phyloP scores from a whole-genome alignment of 1,140 invertebrate genomes.

The Pachypeltis micranthus region DNA sequence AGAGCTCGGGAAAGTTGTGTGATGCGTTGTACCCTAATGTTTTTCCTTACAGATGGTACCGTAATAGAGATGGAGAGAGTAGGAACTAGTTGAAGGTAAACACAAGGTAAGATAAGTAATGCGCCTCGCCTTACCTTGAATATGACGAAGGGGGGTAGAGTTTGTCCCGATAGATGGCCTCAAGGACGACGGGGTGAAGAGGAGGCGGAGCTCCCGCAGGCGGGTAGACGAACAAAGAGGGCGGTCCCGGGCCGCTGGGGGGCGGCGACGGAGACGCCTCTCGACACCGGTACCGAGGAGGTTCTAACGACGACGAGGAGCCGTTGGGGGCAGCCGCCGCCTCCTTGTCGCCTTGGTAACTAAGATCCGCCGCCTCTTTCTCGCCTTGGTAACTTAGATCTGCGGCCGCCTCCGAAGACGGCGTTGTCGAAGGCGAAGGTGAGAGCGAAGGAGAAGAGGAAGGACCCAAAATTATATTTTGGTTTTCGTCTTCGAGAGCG shows the following conservation, averaged over 20 bases:
- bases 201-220: conserved; percentile 33
- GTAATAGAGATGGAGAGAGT: no score
- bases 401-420: not conserved
- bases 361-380: not conserved
- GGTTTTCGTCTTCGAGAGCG: conserved; percentile 60
- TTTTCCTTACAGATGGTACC: no score
- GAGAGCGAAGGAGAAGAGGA: not conserved
- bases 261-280: not conserved
- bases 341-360: not conserved
- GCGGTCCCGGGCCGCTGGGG: not conserved
- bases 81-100: no score
- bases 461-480: conserved; percentile 44
- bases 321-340: no score
- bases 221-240: not conserved
- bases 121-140: no score
- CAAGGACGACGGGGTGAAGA: conserved; percentile 53
- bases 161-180: conserved; percentile 55
- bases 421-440: no score
- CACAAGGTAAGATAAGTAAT: no score
- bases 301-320: no score
- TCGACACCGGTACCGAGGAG: not conserved
- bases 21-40: no score
- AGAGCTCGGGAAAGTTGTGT: no score
- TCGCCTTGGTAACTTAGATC: conserved; percentile 34
- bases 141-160: conserved; percentile 37